Conservation (phyloP, 2,797 vertebrate genomes). For the Eutrigla gurnardus region DNA sequence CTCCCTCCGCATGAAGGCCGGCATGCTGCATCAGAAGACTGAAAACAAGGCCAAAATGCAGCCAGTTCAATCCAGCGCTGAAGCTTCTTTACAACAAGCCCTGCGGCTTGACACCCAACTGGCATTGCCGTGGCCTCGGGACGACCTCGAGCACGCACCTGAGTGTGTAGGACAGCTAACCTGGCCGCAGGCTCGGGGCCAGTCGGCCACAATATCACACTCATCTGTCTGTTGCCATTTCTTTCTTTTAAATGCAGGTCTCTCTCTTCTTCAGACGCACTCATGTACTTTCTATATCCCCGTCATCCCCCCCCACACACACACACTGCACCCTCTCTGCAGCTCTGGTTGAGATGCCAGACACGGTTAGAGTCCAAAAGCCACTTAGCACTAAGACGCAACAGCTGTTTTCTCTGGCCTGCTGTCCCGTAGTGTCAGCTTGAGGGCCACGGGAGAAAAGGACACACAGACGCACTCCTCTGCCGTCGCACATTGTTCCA, state of each 20-base stretch:
- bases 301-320: conserved; percentile 19
- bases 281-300: conserved; percentile 38
- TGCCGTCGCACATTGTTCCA: conserved; percentile 63
- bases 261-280: conserved; percentile 20
- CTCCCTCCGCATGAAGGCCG: neutral
- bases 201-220: conserved; percentile 73
- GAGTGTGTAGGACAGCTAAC: conserved; percentile 70
- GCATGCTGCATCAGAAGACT: conserved; percentile 14
- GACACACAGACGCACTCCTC: conserved; percentile 41
- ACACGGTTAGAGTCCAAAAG: conserved; percentile 73
- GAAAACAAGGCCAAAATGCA: conserved; percentile 41
- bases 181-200: conserved; percentile 66
- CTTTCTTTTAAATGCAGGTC: conserved; percentile 51
- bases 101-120: conserved; percentile 69
- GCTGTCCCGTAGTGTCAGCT: conserved; percentile 60
- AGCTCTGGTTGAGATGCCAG: conserved; percentile 73
- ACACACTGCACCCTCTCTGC: conserved; percentile 44
- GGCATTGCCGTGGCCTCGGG: conserved; percentile 66
- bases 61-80: conserved; percentile 45
- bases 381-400: conserved; percentile 75
- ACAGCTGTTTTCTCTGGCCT: conserved; percentile 77
- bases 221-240: conserved; percentile 71
- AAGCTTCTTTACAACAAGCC: conserved; percentile 60
- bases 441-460: conserved; percentile 51
- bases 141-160: conserved; percentile 76